These are phyloP conservation scores for Strix occidentalis DNA, from an alignment of 2,797 vertebrate genomes.

Conservation along the genomic window DNA sequence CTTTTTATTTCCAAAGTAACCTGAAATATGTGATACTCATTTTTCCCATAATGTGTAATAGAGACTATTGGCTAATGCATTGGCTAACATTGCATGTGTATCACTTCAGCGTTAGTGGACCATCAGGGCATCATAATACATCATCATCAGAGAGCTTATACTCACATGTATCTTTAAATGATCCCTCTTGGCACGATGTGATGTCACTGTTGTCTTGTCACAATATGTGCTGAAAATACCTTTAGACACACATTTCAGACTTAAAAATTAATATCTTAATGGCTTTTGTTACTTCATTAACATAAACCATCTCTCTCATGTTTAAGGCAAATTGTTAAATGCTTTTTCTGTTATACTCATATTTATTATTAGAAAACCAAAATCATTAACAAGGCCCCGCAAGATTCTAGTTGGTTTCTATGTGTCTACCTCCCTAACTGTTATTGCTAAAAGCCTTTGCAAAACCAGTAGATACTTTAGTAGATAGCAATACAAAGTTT, in stretches of 20 bases:
- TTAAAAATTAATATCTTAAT: neutral
- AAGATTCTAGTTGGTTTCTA: neutral
- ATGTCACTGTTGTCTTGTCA: neutral
- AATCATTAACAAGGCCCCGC: neutral
- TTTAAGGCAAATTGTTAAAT: neutral
- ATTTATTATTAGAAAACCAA: neutral
- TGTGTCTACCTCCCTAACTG: neutral
- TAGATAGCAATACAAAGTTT: neutral
- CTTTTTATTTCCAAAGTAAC: neutral
- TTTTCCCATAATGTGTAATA: neutral
- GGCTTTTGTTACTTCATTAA: neutral
- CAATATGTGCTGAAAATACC: neutral
- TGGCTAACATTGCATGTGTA: neutral
- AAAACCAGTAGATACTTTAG: neutral
- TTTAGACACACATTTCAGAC: neutral
- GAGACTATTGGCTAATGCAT: neutral
- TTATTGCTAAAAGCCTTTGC: neutral
- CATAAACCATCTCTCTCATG: neutral
- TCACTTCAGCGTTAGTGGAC: neutral
- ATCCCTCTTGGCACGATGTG: accelerated
- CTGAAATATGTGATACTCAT: neutral
- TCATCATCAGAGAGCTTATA: neutral
- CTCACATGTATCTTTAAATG: neutral
- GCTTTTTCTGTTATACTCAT: neutral
- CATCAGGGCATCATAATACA: neutral